A percentile compares a stretch with the other conserved stretches of the same genome.
Evolutionary conservation across 2,113 vertebrate genomes (phyloP).

Genomic region (Pelmatolapia mariae): DNA sequence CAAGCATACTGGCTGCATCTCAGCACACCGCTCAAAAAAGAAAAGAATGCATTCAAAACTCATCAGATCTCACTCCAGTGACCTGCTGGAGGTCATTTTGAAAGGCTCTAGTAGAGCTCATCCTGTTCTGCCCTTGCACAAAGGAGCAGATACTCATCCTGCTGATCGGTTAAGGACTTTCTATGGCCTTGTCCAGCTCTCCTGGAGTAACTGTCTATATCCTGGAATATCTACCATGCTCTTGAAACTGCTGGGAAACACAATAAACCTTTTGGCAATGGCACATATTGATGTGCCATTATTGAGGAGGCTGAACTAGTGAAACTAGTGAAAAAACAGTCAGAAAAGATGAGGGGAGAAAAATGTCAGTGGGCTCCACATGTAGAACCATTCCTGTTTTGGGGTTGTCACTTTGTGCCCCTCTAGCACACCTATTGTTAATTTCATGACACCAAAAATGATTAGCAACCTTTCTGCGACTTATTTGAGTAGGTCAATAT

Average conservation of each 20-base stretch:
- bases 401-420: neutral
- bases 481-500: neutral
- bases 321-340: neutral
- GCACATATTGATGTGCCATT: neutral
- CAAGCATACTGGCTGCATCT: neutral
- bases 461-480: neutral
- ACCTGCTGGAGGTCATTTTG: neutral
- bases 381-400: neutral
- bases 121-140: neutral
- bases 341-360: neutral
- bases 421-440: neutral
- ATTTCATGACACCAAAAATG: neutral
- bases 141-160: neutral
- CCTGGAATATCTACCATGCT: neutral
- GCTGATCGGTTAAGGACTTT: neutral
- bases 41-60: neutral
- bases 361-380: neutral
- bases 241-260: neutral
- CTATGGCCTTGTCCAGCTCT: neutral
- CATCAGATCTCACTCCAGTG: neutral
- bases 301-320: neutral
- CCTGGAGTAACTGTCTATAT: neutral
- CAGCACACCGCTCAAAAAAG: neutral
- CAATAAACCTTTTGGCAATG: neutral
- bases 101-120: neutral